Conservation (phyloP, 2,113 vertebrate species). For the Eolophus roseicapilla region DNA sequence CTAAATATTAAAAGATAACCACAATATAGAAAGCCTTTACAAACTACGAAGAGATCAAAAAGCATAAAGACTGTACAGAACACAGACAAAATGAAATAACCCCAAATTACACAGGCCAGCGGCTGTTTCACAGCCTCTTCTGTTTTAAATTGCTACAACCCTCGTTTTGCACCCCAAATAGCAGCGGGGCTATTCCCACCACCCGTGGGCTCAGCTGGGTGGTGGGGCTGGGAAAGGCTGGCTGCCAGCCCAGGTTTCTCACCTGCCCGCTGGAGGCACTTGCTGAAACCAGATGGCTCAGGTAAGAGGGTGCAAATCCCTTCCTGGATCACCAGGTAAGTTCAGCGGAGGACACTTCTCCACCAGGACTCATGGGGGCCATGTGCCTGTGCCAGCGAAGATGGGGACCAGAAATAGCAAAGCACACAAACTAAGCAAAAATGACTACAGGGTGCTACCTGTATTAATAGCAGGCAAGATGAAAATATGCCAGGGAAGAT, state of each 20-base stretch:
- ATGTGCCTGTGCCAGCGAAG: neutral
- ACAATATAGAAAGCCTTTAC: neutral
- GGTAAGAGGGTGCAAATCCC: neutral
- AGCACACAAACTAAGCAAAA: neutral
- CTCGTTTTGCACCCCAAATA: neutral
- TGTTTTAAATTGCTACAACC: neutral
- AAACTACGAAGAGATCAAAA: neutral
- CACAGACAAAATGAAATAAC: neutral
- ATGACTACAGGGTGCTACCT: neutral
- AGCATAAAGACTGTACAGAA: neutral
- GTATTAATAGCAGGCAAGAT: neutral
- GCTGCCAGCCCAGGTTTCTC: neutral
- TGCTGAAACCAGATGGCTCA: neutral
- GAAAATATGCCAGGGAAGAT: neutral
- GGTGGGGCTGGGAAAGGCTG: neutral
- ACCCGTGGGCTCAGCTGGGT: neutral
- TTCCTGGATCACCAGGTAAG: neutral
- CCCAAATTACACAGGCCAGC: neutral
- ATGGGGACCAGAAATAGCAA: neutral
- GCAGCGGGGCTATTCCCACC: neutral
- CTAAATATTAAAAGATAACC: slow-evolving; percentile 14
- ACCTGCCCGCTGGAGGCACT: neutral
- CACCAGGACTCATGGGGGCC: neutral
- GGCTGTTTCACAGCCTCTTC: neutral
- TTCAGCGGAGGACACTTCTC: neutral